Percentiles rank a stretch among this genome's conserved stretches.
phyloP scores from a whole-genome alignment of 2,797 vertebrate genomes.

The Margarornis squamiger region DNA sequence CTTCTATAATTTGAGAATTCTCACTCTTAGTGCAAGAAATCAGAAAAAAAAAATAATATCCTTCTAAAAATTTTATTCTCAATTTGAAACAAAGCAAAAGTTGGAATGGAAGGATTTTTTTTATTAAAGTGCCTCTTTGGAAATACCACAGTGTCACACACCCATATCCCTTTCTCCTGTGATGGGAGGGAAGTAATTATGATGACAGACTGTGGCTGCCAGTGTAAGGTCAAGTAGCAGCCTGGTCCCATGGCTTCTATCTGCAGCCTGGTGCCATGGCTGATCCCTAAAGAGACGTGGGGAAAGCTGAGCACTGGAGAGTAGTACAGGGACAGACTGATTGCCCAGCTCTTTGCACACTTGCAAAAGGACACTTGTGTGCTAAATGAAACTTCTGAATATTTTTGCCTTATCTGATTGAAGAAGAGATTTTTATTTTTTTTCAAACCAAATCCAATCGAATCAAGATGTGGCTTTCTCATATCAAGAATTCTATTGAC shows the following conservation, averaged over 20 bases:
- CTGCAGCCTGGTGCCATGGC: background rate
- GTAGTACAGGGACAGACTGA: background rate
- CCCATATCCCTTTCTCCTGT: background rate
- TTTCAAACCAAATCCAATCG: background rate
- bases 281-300: background rate
- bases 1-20: background rate
- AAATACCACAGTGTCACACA: background rate
- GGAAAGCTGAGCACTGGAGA: background rate
- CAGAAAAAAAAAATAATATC: background rate
- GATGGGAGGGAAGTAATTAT: background rate
- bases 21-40: background rate
- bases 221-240: background rate
- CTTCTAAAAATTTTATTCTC: background rate
- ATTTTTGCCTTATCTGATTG: background rate
- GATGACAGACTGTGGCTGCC: background rate
- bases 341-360: background rate
- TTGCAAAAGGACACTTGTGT: background rate
- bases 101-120: background rate
- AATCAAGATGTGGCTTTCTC: background rate
- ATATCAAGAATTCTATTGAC: background rate
- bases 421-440: background rate
- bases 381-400: background rate
- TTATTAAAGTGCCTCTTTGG: background rate
- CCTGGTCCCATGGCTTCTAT: background rate
- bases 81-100: background rate